phyloP scores from a whole-genome alignment of 2,113 vertebrate species.

The Phalacrocorax pelagicus region DNA sequence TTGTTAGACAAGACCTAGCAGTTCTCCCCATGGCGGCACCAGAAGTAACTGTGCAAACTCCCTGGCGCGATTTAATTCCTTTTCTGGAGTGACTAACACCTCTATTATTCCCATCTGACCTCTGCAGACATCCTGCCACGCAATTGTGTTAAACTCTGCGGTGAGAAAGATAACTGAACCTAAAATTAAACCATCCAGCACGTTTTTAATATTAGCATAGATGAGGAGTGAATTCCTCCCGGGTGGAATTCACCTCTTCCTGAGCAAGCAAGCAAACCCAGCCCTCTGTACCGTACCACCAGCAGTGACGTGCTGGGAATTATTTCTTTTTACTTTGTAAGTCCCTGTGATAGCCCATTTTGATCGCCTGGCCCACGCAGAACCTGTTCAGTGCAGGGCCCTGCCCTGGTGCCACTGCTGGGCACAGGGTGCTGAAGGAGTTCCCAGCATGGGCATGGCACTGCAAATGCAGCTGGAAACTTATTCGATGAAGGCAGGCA shows the following conservation, averaged over 20 bases:
- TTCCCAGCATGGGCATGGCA: neutral
- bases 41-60: neutral
- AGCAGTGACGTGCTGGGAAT: neutral
- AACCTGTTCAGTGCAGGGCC: neutral
- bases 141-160: neutral
- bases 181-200: conserved; percentile 41
- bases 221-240: neutral
- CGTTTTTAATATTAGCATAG: neutral
- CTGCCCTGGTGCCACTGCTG: neutral
- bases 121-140: conserved; percentile 37
- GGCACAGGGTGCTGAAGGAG: neutral
- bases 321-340: neutral
- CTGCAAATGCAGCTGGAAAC: neutral
- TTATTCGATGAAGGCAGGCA: neutral
- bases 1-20: neutral
- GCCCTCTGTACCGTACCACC: too few relatives aligned
- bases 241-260: neutral
- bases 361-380: neutral
- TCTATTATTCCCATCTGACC: conserved; percentile 31
- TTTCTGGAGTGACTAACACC: conserved; percentile 40
- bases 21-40: rapidly evolving
- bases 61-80: rapidly evolving
- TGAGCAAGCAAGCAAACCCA: neutral
- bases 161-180: neutral
- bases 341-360: neutral